Evolutionary conservation across 2,113 vertebrate species (phyloP), one percentile per base, ranked within the genome.

Genomic region (Polypterus senegalus): DNA sequence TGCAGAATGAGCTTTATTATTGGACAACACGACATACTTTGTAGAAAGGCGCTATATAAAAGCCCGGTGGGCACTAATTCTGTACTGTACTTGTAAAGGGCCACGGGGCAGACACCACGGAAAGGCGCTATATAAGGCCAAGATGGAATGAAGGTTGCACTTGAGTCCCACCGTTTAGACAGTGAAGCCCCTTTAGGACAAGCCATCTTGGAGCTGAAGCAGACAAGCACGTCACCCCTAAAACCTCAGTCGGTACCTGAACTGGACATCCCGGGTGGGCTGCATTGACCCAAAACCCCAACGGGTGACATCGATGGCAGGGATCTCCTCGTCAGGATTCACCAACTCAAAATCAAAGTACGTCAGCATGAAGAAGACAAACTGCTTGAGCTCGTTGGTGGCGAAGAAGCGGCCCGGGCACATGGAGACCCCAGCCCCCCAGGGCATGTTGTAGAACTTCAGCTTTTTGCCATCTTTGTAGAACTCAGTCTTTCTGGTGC

Each of bases 391-490:
- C 77, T 98, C 92, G 6, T 83, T 85, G 0, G 72, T 62, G 55
- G 93, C 94, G 0, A 97, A 92, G 76, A 91, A 97, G 1, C 93
- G 76, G 0, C 95, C 93, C 0, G 93, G 92, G 48, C 93, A 98
- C 66, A 84, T 91, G 63, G 88, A 89, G 46, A 83, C 65, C 0
- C 93, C 92, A 0, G 88, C 85, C 0, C 94, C 92, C 91, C 92
- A 98, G 0, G 93, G 94, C 93, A 98, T 94, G 76, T 1, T 91
- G 74, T 81, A 88, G 44, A 88, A 90, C 64, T 89, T 93, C 63
- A 95, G 68, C 66, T 76, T 92, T 67, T 84, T 89, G 7, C 91
- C 94, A 0, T 69, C 69, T 69, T 88, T 97, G 71, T 83, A 92
- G 74, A 98, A 98, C n/a, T 86, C 75, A 0, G 81, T 80, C 56